phyloP scores from a whole-genome alignment of 2,888 invertebrate species.

The Caenorhabditis uteleia region DNA sequence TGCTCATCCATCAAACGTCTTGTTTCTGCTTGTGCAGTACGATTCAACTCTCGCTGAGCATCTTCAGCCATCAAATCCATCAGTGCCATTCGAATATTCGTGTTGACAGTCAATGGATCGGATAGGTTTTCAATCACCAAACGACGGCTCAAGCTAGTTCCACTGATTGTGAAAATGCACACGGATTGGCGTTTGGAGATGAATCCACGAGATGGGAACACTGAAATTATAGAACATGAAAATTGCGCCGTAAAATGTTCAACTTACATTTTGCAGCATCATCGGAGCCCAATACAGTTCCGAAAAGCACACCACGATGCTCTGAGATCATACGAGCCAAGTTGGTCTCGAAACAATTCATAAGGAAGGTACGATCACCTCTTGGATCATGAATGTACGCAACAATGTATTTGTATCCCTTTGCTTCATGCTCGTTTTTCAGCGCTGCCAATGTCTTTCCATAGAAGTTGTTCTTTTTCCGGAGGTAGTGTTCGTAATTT shows the following conservation, averaged over 20 bases:
- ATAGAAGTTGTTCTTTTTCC: conserved; percentile 1
- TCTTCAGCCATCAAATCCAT: conserved; percentile 23
- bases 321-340: conserved; percentile 8
- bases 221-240: background rate
- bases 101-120: conserved; percentile 9
- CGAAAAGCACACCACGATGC: conserved; percentile 17
- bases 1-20: conserved; percentile 31
- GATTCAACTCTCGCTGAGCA: conserved; percentile 3
- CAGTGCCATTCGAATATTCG: conserved; percentile 12
- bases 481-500: conserved; percentile 4
- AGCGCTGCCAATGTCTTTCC: background rate
- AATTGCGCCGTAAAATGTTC: no score
- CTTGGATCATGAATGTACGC: conserved; percentile 21
- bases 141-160: conserved; percentile 14
- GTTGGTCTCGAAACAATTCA: conserved; percentile 9
- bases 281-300: conserved; percentile 16
- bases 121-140: conserved; percentile 10
- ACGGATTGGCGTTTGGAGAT: conserved; percentile 3
- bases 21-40: conserved; percentile 11
- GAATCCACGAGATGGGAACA: background rate
- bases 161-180: conserved; percentile 15
- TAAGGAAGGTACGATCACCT: conserved; percentile 7
- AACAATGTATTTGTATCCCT: conserved; percentile 29
- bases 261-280: conserved; percentile 17
- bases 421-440: conserved; percentile 7